Conservation (phyloP, 1,140 invertebrate genomes). For the Dolichoris vasculosae region DNA sequence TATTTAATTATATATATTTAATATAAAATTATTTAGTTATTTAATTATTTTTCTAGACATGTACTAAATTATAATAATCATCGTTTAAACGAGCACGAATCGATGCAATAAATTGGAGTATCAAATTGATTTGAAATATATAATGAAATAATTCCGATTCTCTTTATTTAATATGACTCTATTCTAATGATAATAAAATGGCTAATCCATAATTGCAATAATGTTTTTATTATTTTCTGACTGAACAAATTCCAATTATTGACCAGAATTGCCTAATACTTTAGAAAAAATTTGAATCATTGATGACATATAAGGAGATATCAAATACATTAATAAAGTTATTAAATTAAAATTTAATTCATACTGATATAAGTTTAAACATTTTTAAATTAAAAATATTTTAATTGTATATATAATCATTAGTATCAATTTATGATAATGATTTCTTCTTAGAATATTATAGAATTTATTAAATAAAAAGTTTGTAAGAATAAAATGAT, state of each 20-base stretch:
- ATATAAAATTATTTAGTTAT: background rate
- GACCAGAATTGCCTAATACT: background rate
- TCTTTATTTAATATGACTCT: too few species aligned
- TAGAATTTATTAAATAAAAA: too few species aligned
- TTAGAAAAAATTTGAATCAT: slow-evolving; percentile 23
- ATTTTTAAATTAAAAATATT: too few species aligned
- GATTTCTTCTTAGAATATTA: too few species aligned
- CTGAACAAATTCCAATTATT: slow-evolving; percentile 36
- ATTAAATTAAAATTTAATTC: slow-evolving; percentile 15
- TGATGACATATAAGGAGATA: background rate
- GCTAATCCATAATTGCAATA: slow-evolving; percentile 5
- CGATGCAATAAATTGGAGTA: slow-evolving; percentile 39
- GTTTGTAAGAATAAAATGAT: too few species aligned
- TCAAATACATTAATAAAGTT: slow-evolving; percentile 16
- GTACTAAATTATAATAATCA: too few species aligned
- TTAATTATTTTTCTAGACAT: too few species aligned
- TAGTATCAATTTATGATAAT: too few species aligned
- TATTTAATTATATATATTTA: too few species aligned
- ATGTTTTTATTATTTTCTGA: slow-evolving; percentile 19
- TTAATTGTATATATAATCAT: too few species aligned
- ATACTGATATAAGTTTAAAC: too few species aligned
- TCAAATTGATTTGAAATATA: slow-evolving; percentile 34
- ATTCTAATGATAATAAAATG: slow-evolving; percentile 32
- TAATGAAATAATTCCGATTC: slow-evolving; percentile 40
- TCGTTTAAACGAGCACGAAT: slow-evolving; percentile 5